Evolutionary conservation across 2,888 invertebrate species (phyloP).

Genomic region (Noctua janthe): DNA sequence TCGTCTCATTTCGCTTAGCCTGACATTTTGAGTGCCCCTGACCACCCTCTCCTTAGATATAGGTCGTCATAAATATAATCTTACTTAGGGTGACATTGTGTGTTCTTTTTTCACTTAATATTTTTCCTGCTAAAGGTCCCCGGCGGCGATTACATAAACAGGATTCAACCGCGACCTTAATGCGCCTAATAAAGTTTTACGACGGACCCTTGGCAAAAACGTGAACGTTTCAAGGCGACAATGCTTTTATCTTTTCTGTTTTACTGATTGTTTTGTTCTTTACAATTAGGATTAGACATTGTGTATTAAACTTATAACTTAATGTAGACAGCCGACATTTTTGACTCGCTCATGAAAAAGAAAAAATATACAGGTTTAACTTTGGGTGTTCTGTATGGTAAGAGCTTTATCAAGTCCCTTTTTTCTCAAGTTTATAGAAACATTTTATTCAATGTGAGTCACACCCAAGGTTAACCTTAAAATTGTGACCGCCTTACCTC

Average conservation of each 20-base stretch:
- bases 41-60: conserved; percentile 73
- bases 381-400: conserved; percentile 9
- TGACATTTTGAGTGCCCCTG: conserved; percentile 72
- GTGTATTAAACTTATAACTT: conserved; percentile 63
- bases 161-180: conserved; percentile 90
- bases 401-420: conserved; percentile 8
- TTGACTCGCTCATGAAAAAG: conserved; percentile 33
- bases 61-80: conserved; percentile 83
- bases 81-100: conserved; percentile 85
- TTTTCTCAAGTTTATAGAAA: conserved; percentile 29
- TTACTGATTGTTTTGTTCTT: conserved; percentile 88
- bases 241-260: conserved; percentile 89
- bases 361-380: conserved; percentile 14
- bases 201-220: conserved; percentile 89
- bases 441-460: conserved; percentile 12
- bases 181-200: conserved; percentile 90
- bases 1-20: conserved; percentile 71
- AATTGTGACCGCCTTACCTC: not conserved
- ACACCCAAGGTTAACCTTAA: not conserved
- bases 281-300: conserved; percentile 82
- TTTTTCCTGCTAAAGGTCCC: conserved; percentile 89
- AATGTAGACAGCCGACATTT: conserved; percentile 32
- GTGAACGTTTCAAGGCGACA: conserved; percentile 89
- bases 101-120: conserved; percentile 90
- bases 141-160: conserved; percentile 90